Evolutionary conservation across 37 sponge, comb jelly and placozoan genomes (phyloP).

Genomic region (Cladorhizidae sp.): DNA sequence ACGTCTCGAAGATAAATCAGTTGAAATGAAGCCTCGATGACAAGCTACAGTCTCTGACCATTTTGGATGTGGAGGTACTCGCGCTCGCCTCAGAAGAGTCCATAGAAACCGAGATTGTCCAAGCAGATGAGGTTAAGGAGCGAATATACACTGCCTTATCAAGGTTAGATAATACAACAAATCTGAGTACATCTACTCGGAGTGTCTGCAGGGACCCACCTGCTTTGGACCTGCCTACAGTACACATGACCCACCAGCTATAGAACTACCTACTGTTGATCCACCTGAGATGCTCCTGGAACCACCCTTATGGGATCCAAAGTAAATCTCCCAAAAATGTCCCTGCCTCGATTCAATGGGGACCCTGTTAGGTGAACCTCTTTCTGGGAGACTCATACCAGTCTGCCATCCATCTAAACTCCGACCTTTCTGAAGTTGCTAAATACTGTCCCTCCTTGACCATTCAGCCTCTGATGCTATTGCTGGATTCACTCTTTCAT

Average conservation of each 20-base stretch:
- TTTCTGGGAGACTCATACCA: constrained; percentile 11
- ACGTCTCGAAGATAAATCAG: not conserved
- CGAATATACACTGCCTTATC: too few species aligned
- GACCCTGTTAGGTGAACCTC: too few species aligned
- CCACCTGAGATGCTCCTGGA: not conserved
- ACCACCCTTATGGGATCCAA: not conserved
- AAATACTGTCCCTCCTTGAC: constrained; percentile 26
- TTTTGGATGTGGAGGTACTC: not conserved
- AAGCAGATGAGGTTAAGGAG: constrained; percentile 1
- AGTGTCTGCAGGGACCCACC: too few species aligned
- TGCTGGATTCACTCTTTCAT: too few species aligned
- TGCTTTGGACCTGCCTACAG: too few species aligned
- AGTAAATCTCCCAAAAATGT: too few species aligned
- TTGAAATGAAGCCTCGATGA: constrained; percentile 14
- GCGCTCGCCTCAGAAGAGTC: not conserved
- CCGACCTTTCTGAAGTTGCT: constrained; percentile 17
- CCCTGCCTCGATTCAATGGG: too few species aligned
- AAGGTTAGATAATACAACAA: too few species aligned
- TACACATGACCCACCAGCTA: too few species aligned
- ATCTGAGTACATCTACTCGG: too few species aligned
- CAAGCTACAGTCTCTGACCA: constrained; percentile 7
- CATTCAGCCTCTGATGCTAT: constrained; percentile 30
- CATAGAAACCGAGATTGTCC: not conserved
- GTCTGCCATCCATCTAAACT: too few species aligned
- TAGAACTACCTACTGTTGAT: too few species aligned